Conservation (phyloP, 2,113 vertebrate species). For the Ciconia maguari region DNA sequence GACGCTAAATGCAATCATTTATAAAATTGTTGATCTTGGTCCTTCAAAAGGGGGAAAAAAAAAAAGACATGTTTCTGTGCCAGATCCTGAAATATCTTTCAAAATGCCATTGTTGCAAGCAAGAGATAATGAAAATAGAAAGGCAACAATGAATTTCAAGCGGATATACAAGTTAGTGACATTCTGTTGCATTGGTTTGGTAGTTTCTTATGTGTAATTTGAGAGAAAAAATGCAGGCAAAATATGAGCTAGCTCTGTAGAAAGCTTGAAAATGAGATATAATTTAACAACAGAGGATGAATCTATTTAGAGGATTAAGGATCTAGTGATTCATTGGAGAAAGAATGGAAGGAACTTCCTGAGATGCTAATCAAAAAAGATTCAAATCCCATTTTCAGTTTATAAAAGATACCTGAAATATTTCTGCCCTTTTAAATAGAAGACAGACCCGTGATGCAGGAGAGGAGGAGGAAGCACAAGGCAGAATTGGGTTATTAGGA, state of each 20-base stretch:
- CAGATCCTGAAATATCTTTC: constrained; percentile 37
- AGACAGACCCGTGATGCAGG: neutral
- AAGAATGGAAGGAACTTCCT: constrained; percentile 15
- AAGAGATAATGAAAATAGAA: constrained; percentile 38
- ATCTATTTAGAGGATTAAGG: constrained; percentile 1
- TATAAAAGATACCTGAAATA: neutral
- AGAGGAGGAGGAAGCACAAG: constrained; percentile 21
- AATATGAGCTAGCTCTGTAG: neutral
- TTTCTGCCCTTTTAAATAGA: constrained; percentile 21
- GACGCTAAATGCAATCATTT: constrained; percentile 56
- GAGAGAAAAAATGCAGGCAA: constrained; percentile 3
- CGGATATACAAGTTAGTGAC: neutral
- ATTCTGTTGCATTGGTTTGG: neutral
- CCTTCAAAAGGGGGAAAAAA: constrained; percentile 29
- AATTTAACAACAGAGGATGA: neutral
- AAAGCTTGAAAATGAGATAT: neutral
- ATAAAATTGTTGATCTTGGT: constrained; percentile 51
- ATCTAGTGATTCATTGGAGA: neutral
- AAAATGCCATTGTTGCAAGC: constrained; percentile 32
- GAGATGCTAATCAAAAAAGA: neutral
- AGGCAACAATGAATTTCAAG: constrained; percentile 31
- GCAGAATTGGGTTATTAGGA: constrained; percentile 43
- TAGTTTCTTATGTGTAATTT: neutral
- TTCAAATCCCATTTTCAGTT: neutral
- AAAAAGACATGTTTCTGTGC: neutral